Conservation (phyloP, 2,113 vertebrate species). For the Actenoides hombroni region DNA sequence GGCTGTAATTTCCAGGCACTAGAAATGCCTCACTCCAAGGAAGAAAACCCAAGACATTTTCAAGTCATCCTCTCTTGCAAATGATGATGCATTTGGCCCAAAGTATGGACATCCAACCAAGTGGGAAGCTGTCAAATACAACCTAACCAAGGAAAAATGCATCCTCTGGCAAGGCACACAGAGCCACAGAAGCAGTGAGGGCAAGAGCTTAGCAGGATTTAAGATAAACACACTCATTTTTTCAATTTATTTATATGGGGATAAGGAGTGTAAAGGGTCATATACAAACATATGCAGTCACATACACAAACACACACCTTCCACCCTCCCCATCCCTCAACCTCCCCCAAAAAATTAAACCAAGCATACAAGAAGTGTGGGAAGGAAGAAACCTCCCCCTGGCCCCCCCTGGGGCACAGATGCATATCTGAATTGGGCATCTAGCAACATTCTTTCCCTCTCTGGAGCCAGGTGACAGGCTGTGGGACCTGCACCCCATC, state of each 20-base stretch:
- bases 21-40: neutral
- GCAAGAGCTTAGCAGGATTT: neutral
- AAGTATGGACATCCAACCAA: no score
- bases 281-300: no score
- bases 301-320: no score
- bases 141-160: accelerated
- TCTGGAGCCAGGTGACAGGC: neutral
- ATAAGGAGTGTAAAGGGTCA: neutral
- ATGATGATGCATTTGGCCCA: neutral
- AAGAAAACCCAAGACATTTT: neutral
- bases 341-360: neutral
- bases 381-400: neutral
- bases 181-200: neutral
- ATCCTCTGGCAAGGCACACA: neutral
- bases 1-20: neutral
- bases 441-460: neutral
- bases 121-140: neutral
- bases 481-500: neutral
- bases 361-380: neutral
- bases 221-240: neutral
- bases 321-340: no score
- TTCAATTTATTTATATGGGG: neutral
- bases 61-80: neutral
- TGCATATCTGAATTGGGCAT: neutral
- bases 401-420: no score